These are phyloP conservation scores for Salmo trutta DNA, from an alignment of 2,797 vertebrate species.

Conservation along the genomic window DNA sequence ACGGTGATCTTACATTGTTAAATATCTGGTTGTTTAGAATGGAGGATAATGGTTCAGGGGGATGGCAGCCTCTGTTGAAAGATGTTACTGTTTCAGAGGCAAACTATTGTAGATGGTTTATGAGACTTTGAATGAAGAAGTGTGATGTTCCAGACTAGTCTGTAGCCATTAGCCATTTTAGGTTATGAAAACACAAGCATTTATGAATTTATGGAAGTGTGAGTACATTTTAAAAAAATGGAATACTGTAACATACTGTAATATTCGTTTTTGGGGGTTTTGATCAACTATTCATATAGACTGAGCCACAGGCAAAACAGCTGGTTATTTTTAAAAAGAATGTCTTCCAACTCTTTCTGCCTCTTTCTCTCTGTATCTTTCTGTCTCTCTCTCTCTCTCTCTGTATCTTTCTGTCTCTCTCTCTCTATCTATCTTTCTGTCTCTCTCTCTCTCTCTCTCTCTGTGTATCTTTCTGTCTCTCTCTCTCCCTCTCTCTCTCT, in stretches of 20 bases:
- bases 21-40: not conserved
- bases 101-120: not conserved
- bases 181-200: not conserved
- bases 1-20: not conserved
- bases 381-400: conserved; percentile 47
- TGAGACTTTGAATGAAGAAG: not conserved
- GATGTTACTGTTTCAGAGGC: not conserved
- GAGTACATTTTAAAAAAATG: not conserved
- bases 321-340: not conserved
- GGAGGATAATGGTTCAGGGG: not conserved
- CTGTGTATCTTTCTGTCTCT: not conserved
- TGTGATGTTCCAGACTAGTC: not conserved
- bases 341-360: conserved; percentile 43
- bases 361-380: conserved; percentile 24
- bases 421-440: conserved; percentile 47
- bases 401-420: conserved; percentile 26
- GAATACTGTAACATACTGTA: not conserved
- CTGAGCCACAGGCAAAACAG: not conserved
- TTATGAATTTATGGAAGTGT: not conserved
- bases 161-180: not conserved
- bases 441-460: conserved; percentile 12
- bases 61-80: not conserved
- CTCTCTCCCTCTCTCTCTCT: conserved; percentile 36
- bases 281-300: not conserved
- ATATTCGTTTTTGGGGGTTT: not conserved